phyloP scores from a whole-genome alignment of 2,888 invertebrate species.

The Ramazzottius varieornatus region DNA sequence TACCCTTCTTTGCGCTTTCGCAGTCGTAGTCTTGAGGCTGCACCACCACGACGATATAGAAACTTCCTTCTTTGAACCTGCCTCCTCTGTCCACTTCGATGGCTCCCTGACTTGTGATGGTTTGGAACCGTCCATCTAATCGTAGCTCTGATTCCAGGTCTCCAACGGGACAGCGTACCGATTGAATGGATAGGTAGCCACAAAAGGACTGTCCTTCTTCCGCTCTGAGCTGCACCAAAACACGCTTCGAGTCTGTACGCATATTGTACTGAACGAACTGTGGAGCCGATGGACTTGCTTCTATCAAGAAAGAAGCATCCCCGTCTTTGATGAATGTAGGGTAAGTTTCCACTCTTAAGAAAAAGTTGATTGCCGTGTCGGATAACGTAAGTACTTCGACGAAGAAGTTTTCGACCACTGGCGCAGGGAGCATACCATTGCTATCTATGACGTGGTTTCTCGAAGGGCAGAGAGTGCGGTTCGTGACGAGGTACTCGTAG shows the following conservation, averaged over 20 bases:
- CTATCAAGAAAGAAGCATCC: not conserved
- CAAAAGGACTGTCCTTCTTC: not conserved
- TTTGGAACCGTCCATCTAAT: not conserved
- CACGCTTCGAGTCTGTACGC: not conserved
- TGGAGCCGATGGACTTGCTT: not conserved
- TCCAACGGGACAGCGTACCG: not conserved
- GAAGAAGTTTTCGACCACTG: not conserved
- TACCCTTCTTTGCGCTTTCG: not conserved
- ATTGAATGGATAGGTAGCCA: not conserved
- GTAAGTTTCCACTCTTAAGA: not conserved
- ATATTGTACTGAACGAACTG: not conserved
- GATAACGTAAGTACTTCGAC: not conserved
- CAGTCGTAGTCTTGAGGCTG: not conserved
- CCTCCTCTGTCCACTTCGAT: not conserved
- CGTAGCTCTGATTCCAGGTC: not conserved
- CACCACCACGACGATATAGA: constrained; percentile 1
- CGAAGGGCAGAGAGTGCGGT: not conserved
- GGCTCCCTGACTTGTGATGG: not conserved
- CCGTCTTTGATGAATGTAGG: not conserved
- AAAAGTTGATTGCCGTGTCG: not conserved
- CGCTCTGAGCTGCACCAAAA: not conserved
- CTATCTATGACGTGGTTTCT: not conserved
- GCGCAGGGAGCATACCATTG: not conserved
- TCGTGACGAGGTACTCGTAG: not conserved
- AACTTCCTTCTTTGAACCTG: not conserved